These are phyloP conservation scores for Babylonia areolata DNA, from an alignment of 1,140 invertebrate species.

Conservation along the genomic window DNA sequence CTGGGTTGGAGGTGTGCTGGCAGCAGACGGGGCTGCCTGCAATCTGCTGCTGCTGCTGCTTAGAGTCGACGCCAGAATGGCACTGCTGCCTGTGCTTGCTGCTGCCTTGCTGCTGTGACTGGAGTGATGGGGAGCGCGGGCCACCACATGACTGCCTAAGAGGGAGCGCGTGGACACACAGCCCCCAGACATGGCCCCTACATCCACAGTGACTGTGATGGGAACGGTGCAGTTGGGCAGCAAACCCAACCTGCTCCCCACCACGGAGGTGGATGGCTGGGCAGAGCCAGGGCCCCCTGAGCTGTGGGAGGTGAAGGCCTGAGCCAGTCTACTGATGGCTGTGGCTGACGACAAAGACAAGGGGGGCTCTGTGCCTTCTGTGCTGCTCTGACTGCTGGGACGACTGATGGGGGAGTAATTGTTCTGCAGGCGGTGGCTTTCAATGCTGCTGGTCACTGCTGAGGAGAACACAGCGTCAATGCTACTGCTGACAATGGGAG, in stretches of 20 bases:
- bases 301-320: not conserved
- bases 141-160: not conserved
- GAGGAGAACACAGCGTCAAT: not conserved
- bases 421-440: slow-evolving; percentile 26
- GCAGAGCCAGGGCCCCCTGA: not conserved
- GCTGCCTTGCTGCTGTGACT: not conserved
- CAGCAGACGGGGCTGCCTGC: not conserved
- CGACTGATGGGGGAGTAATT: slow-evolving; percentile 84
- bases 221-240: not conserved
- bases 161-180: not conserved
- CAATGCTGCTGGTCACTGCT: not conserved
- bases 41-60: not conserved
- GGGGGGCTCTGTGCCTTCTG: slow-evolving; percentile 42
- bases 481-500: not conserved
- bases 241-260: not conserved
- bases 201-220: slow-evolving; percentile 5
- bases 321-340: slow-evolving; percentile 1
- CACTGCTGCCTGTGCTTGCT: slow-evolving; percentile 17
- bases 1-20: not conserved
- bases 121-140: not conserved
- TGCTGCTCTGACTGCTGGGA: slow-evolving; percentile 81
- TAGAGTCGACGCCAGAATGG: not conserved
- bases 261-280: not conserved
- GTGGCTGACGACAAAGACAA: not conserved
- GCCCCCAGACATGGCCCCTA: slow-evolving; percentile 29